These are phyloP conservation scores for Azemiops feae DNA, from an alignment of 2,113 vertebrate species.

Conservation along the genomic window DNA sequence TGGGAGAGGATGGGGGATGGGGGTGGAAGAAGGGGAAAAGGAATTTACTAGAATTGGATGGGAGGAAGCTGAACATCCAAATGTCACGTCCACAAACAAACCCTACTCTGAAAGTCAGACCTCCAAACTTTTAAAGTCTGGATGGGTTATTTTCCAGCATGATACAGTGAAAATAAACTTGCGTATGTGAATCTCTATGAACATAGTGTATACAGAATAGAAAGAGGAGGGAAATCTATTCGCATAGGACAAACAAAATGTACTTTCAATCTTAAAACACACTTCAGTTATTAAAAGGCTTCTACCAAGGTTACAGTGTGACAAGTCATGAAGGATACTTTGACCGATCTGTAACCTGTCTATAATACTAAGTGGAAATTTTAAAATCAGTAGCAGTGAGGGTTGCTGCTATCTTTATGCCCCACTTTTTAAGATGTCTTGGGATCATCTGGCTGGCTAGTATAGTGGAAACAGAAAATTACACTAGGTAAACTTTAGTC, in stretches of 20 bases:
- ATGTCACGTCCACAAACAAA: background rate
- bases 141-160: background rate
- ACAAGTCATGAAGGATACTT: background rate
- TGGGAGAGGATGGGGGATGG: background rate
- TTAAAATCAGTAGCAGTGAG: background rate
- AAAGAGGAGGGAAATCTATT: background rate
- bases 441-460: background rate
- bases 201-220: background rate
- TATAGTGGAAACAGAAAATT: background rate
- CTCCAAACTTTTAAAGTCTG: background rate
- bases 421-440: background rate
- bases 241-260: background rate
- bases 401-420: background rate
- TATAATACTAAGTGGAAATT: background rate
- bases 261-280: background rate
- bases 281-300: background rate
- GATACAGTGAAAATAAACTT: background rate
- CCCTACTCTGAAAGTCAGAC: constrained; percentile 8
- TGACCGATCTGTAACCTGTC: background rate
- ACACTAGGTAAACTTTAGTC: background rate
- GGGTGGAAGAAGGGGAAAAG: background rate
- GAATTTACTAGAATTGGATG: background rate
- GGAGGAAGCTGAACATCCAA: background rate
- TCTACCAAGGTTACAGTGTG: background rate
- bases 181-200: background rate